phyloP scores from a whole-genome alignment of 2,797 vertebrate genomes.

The Acropternis orthonyx region DNA sequence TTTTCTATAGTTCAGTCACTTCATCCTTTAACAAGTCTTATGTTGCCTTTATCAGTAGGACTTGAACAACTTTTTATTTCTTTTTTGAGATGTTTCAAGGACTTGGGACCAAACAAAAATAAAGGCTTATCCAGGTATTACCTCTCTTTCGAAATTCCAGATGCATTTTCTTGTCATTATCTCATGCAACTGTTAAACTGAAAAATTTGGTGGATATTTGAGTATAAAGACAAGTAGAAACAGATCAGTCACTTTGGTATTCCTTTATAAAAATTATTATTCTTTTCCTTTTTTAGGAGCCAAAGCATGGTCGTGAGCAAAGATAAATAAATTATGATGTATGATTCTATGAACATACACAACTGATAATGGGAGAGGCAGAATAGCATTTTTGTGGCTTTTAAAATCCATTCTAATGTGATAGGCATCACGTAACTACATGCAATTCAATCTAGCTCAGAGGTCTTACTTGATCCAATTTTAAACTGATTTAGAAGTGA shows the following conservation, averaged over 20 bases:
- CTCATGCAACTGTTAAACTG: neutral
- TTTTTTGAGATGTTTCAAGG: neutral
- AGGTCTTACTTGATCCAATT: neutral
- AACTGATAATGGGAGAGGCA: neutral
- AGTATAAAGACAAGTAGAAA: neutral
- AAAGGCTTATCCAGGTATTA: neutral
- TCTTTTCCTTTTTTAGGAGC: neutral
- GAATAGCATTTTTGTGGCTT: neutral
- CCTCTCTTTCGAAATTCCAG: neutral
- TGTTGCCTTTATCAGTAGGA: neutral
- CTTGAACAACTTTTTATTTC: neutral
- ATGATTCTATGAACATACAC: neutral
- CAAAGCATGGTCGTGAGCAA: neutral
- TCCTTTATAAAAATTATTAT: neutral
- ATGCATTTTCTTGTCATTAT: neutral
- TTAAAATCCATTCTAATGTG: neutral
- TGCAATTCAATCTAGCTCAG: neutral
- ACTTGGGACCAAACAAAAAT: neutral
- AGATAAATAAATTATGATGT: neutral
- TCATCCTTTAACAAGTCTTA: neutral
- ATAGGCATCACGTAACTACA: neutral
- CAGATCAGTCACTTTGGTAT: neutral
- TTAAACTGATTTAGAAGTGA: constrained; percentile 18
- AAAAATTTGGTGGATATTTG: neutral
- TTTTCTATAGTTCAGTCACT: neutral